These are phyloP conservation scores for Folsomia manolachei DNA, from an alignment of 2,888 invertebrate species.

Conservation along the genomic window DNA sequence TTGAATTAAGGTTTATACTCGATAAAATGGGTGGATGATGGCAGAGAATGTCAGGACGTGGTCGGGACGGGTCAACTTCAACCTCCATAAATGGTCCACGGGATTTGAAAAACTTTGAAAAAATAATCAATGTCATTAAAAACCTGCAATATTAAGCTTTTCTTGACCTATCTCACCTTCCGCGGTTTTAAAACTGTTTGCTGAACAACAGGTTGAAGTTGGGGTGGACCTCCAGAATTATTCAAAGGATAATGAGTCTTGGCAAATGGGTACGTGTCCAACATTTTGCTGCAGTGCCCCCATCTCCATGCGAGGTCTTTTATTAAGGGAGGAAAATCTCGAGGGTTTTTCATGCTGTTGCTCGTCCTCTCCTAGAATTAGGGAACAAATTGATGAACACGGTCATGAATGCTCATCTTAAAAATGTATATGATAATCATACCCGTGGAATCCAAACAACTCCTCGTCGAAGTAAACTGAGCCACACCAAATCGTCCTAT, in stretches of 20 bases:
- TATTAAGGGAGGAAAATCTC: slow-evolving; percentile 44
- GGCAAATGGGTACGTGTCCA: slow-evolving; percentile 20
- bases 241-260: slow-evolving; percentile 53
- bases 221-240: background rate
- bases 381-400: no score
- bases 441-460: slow-evolving; percentile 62
- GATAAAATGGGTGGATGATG: slow-evolving; percentile 28
- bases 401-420: no score
- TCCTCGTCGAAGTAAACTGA: slow-evolving; percentile 83
- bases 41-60: slow-evolving; percentile 16
- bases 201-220: background rate
- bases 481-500: slow-evolving; percentile 94
- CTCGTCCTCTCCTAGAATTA: slow-evolving; percentile 27
- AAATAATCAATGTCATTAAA: no score
- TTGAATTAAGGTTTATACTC: slow-evolving; percentile 38
- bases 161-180: no score
- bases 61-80: slow-evolving; percentile 30
- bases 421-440: no score
- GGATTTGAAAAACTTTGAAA: slow-evolving; percentile 85
- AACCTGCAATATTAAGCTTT: no score
- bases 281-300: slow-evolving; percentile 21
- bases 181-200: slow-evolving; percentile 65
- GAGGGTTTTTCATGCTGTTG: slow-evolving; percentile 3
- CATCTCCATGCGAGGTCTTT: slow-evolving; percentile 37
- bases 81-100: slow-evolving; percentile 45